Conservation (phyloP, 2,113 vertebrate species). For the Pao palembangensis region DNA sequence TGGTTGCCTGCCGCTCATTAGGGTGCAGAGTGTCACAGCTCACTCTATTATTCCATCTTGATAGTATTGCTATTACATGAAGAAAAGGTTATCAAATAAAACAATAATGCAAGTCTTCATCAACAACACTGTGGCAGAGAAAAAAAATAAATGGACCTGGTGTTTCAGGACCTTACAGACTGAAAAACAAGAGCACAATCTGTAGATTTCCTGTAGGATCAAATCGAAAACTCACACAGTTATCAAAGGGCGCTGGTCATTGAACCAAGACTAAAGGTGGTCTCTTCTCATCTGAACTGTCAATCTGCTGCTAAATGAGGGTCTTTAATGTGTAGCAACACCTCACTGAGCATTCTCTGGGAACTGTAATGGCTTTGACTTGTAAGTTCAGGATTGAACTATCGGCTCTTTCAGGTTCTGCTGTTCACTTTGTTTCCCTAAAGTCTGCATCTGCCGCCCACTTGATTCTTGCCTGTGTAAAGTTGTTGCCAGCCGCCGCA, state of each 20-base stretch:
- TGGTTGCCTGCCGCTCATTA: conserved; percentile 72
- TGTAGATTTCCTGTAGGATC: conserved; percentile 34
- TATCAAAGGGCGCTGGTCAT: conserved; percentile 8
- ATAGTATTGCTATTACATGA: conserved; percentile 20
- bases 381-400: conserved; percentile 20
- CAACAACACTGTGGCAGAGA: background rate
- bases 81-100: too few relatives aligned
- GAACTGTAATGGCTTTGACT: conserved; percentile 26
- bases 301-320: conserved; percentile 52
- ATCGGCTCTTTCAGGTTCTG: too few relatives aligned
- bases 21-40: conserved; percentile 56
- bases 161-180: background rate
- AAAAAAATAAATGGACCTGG: conserved; percentile 3
- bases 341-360: conserved; percentile 37
- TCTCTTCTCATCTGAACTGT: conserved; percentile 29
- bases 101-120: background rate
- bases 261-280: conserved; percentile 36
- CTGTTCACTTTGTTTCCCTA: too few relatives aligned
- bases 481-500: too few relatives aligned
- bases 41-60: conserved; percentile 6
- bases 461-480: too few relatives aligned
- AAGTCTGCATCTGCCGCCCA: too few relatives aligned
- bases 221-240: conserved; percentile 12
- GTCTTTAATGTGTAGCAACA: conserved; percentile 33
- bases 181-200: conserved; percentile 1